phyloP scores from a whole-genome alignment of 1,140 invertebrate genomes.

The Tetramorium parvispinum region DNA sequence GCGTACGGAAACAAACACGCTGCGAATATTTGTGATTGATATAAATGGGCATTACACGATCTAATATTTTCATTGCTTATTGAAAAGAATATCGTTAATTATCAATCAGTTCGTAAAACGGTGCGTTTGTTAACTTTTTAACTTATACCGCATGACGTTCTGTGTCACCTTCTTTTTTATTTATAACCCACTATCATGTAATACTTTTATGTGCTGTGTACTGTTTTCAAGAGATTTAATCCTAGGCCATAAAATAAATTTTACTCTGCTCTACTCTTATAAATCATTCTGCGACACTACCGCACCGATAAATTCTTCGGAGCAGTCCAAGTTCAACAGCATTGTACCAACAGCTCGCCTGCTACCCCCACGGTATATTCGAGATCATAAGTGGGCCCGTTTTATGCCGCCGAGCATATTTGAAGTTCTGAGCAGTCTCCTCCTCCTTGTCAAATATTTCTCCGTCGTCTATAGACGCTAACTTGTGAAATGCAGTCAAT shows the following conservation, averaged over 20 bases:
- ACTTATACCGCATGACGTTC: background rate
- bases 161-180: background rate
- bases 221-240: constrained; percentile 22
- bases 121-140: background rate
- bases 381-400: constrained; percentile 46
- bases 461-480: background rate
- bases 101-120: background rate
- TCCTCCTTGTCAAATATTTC: constrained; percentile 34
- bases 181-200: background rate
- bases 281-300: constrained; percentile 23
- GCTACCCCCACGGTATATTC: constrained; percentile 14
- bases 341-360: constrained; percentile 36
- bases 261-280: background rate
- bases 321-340: constrained; percentile 40
- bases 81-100: background rate
- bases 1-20: background rate
- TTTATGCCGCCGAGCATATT: constrained; percentile 53
- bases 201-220: background rate
- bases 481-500: constrained; percentile 29
- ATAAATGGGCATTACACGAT: background rate
- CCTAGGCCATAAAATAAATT: constrained; percentile 29
- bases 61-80: background rate
- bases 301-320: constrained; percentile 28
- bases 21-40: background rate
- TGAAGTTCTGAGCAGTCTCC: constrained; percentile 20